Evolutionary conservation across 1,140 invertebrate species (phyloP).

Genomic region (Hyles euphorbiae): DNA sequence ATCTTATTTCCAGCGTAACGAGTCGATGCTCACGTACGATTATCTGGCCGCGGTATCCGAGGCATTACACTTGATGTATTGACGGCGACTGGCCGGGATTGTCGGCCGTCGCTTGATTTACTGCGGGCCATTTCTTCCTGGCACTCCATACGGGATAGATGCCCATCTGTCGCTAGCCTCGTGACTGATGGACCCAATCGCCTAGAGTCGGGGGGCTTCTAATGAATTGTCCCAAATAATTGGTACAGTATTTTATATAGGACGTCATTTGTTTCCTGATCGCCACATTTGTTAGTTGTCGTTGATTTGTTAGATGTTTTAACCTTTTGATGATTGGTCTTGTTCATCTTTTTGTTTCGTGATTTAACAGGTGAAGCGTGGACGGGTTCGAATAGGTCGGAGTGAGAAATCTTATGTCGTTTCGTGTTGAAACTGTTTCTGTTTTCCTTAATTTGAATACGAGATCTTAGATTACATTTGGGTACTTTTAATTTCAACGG

Average conservation of each 20-base stretch:
- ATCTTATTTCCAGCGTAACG: slow-evolving; percentile 72
- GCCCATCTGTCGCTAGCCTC: slow-evolving; percentile 58
- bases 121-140: slow-evolving; percentile 64
- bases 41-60: slow-evolving; percentile 72
- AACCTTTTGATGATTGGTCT: slow-evolving; percentile 28
- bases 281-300: slow-evolving; percentile 61
- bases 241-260: slow-evolving; percentile 71
- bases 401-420: no score
- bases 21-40: slow-evolving; percentile 73
- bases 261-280: slow-evolving; percentile 62
- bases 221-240: slow-evolving; percentile 75
- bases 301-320: slow-evolving; percentile 68
- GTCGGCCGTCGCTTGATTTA: slow-evolving; percentile 69
- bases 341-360: slow-evolving; percentile 3
- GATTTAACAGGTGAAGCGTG: no score
- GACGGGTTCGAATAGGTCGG: no score
- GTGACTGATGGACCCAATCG: slow-evolving; percentile 68
- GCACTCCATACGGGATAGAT: slow-evolving; percentile 64
- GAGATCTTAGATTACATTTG: no score
- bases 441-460: no score
- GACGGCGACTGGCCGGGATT: slow-evolving; percentile 68
- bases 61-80: slow-evolving; percentile 73
- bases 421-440: no score
- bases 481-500: no score
- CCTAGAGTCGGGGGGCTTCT: slow-evolving; percentile 53